These are phyloP conservation scores for Diloba caeruleocephala DNA, from an alignment of 2,888 invertebrate species.

Conservation along the genomic window DNA sequence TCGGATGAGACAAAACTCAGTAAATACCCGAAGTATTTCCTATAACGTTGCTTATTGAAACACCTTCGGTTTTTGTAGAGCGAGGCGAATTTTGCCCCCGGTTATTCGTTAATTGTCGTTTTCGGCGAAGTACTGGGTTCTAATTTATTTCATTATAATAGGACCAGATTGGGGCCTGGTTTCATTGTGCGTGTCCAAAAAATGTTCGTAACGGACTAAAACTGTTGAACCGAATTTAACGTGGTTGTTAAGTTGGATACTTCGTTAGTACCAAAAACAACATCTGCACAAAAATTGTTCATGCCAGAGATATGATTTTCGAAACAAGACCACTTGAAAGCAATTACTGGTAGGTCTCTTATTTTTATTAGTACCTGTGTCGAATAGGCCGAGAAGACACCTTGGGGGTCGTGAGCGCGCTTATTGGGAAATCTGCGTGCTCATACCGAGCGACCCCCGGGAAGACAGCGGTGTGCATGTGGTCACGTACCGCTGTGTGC, in stretches of 20 bases:
- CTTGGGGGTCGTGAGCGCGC: no score
- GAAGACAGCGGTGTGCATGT: no score
- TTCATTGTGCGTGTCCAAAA: neutral
- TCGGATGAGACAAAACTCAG: constrained; percentile 28
- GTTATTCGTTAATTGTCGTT: constrained; percentile 47
- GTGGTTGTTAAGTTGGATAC: constrained; percentile 1
- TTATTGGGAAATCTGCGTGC: no score
- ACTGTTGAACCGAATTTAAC: constrained; percentile 8
- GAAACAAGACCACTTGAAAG: no score
- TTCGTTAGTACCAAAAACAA: no score
- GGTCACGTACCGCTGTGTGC: no score
- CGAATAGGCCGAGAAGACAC: no score
- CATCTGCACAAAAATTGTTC: no score
- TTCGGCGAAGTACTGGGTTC: constrained; percentile 20
- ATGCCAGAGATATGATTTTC: no score
- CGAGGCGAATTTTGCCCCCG: constrained; percentile 30
- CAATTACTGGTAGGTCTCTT: no score
- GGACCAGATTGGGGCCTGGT: constrained; percentile 1
- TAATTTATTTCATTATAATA: constrained; percentile 29
- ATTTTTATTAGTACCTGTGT: no score
- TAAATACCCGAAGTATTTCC: constrained; percentile 52
- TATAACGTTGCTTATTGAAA: constrained; percentile 48
- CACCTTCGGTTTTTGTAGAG: constrained; percentile 48
- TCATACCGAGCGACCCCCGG: no score
- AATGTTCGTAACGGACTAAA: constrained; percentile 2